Evolutionary conservation across 2,797 vertebrate species (phyloP), one percentile per base, ranked within the genome.

Genomic region (Microctenopoma lineatum): DNA sequence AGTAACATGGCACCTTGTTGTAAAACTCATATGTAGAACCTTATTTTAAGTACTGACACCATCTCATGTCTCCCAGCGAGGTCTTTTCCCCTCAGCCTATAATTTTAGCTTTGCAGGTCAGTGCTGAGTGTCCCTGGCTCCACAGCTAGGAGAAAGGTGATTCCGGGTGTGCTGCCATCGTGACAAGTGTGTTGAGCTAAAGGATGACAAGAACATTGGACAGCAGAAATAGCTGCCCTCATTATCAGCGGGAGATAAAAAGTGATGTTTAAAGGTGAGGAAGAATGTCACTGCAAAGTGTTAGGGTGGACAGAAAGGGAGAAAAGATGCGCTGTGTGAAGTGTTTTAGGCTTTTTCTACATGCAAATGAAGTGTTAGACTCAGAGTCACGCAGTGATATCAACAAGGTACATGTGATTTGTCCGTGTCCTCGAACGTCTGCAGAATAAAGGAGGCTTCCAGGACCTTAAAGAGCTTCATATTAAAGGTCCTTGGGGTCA

Each of bases 401-500:
- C 11, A 15, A 27, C 25, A 5, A 32, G 34, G 13, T 10, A 32
- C 9, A n/a, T 14, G 44, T 0, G 29, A 47, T 4, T 27, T 18
- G 29, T 48, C 6, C 25, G n/a, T 44, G 7, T 27, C 15, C 2
- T 9, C 14, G 34, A 4, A 29, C 10, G 14, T 34, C 18, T 54
- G n/a, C 42, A 55, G 34, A 26, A 3, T 44, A 55, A 44, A 11
- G 0, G 3, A 26, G 12, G 47, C 32, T 27, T 64, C 16, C 38
- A 32, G 6, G 10, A 59, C 59, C 60, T 55, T 36, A 52, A 78
- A 61, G 36, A 70, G 55, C 13, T 39, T 59, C 47, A 59, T 81
- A 27, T 70, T 69, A 8, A 59, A 75, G 57, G 73, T 86, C 58
- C 46, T 18, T 4, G 16, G 59, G 83, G 68, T 81, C 73, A 80